phyloP scores from a whole-genome alignment of 1,140 invertebrate species.

The Pachypeltis micranthus region DNA sequence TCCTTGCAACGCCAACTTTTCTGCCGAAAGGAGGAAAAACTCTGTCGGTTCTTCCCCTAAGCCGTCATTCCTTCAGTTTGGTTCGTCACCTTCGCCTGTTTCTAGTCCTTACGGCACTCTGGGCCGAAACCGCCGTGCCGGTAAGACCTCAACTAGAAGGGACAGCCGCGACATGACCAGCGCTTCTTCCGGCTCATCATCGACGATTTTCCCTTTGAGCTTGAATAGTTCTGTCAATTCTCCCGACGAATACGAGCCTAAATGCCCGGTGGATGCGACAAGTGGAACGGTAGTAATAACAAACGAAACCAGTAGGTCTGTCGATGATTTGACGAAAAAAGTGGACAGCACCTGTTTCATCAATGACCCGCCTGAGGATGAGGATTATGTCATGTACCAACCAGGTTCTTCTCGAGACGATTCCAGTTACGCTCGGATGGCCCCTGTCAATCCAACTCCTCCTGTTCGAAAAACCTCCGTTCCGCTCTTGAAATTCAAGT shows the following conservation, averaged over 20 bases:
- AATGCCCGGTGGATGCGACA: constrained; percentile 30
- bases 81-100: constrained; percentile 19
- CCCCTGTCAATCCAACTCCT: constrained; percentile 6
- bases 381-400: not conserved
- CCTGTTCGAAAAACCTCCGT: constrained; percentile 13
- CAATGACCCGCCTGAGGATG: not conserved
- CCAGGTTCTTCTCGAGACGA: not conserved
- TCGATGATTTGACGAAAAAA: not conserved
- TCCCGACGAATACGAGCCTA: constrained; percentile 32
- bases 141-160: constrained; percentile 29
- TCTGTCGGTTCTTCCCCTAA: constrained; percentile 37
- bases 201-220: constrained; percentile 47
- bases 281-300: constrained; percentile 30
- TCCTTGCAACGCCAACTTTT: constrained; percentile 34
- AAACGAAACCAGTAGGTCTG: not conserved
- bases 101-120: constrained; percentile 8
- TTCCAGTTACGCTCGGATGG: constrained; percentile 16
- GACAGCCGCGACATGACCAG: constrained; percentile 37
- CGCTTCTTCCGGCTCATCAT: constrained; percentile 38
- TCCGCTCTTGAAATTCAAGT: not conserved
- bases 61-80: constrained; percentile 31
- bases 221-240: constrained; percentile 38
- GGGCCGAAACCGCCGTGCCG: not conserved
- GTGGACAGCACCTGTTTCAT: not conserved
- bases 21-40: constrained; percentile 36